Conservation (phyloP, 2,888 invertebrate genomes). For the Drosophila quinaria region DNA sequence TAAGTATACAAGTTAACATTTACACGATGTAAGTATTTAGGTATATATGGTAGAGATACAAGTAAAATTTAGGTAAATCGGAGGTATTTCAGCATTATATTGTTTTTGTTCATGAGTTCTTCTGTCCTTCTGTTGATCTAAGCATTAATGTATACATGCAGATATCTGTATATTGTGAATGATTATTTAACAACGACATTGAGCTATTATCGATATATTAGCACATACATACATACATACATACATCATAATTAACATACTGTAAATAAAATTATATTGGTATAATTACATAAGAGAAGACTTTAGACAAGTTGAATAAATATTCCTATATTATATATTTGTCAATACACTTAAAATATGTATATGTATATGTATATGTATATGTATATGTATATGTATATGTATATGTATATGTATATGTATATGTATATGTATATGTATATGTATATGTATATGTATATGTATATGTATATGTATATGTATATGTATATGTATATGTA, state of each 20-base stretch:
- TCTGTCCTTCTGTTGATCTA: slow-evolving; percentile 12
- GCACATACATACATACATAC: slow-evolving; percentile 18
- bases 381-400: slow-evolving; percentile 38
- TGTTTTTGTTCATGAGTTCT: slow-evolving; percentile 28
- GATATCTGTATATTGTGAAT: slow-evolving; percentile 23
- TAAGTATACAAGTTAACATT: slow-evolving; percentile 21
- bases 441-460: slow-evolving; percentile 17
- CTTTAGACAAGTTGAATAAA: slow-evolving; percentile 25
- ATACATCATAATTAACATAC: slow-evolving; percentile 10
- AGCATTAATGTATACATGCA: slow-evolving; percentile 34
- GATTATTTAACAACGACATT: slow-evolving; percentile 31
- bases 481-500: slow-evolving; percentile 1
- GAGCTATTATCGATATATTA: slow-evolving; percentile 28
- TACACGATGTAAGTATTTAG: slow-evolving; percentile 10
- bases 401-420: slow-evolving; percentile 9
- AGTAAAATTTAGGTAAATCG: slow-evolving; percentile 59
- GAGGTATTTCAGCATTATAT: slow-evolving; percentile 70
- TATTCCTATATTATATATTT: not conserved
- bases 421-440: slow-evolving; percentile 27
- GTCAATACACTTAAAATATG: slow-evolving; percentile 13
- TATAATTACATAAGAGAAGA: slow-evolving; percentile 29
- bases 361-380: slow-evolving; percentile 20
- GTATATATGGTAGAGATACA: slow-evolving; percentile 22
- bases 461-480: slow-evolving; percentile 7
- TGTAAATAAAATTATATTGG: slow-evolving; percentile 5